phyloP scores from a whole-genome alignment of 2,797 vertebrate species.

The Lophotriccus pileatus region DNA sequence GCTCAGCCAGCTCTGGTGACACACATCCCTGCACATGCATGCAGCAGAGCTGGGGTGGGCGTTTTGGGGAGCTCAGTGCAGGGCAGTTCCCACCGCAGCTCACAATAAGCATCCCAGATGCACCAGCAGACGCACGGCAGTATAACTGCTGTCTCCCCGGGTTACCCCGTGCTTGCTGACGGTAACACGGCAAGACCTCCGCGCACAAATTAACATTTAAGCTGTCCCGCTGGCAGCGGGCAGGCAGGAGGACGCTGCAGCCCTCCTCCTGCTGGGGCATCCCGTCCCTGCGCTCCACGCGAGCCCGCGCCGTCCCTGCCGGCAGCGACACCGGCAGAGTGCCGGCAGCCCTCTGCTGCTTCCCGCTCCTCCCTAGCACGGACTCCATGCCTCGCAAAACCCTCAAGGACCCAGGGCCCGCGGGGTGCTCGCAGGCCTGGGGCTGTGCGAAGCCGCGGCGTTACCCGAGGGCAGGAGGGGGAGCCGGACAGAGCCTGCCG shows the following conservation, averaged over 20 bases:
- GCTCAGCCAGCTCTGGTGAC: background rate
- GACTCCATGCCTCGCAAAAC: background rate
- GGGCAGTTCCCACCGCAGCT: background rate
- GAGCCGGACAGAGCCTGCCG: background rate
- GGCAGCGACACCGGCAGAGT: fast-evolving
- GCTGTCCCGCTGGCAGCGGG: background rate
- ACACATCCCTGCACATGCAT: fast-evolving
- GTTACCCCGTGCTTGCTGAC: fast-evolving
- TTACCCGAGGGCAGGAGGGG: background rate
- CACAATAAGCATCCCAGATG: background rate
- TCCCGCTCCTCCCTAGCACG: background rate
- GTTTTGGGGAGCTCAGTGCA: background rate
- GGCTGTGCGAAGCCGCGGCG: background rate
- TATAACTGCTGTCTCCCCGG: background rate
- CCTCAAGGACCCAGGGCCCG: background rate
- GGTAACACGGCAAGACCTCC: fast-evolving
- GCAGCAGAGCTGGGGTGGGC: background rate
- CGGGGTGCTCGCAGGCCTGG: background rate
- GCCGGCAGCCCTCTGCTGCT: fast-evolving
- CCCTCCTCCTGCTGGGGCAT: background rate
- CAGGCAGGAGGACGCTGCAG: background rate
- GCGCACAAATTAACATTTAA: fast-evolving
- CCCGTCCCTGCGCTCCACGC: background rate
- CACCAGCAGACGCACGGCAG: background rate
- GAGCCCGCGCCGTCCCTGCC: background rate